These are phyloP conservation scores for Eretmochelys imbricata DNA, from an alignment of 2,113 vertebrate species.

Conservation along the genomic window DNA sequence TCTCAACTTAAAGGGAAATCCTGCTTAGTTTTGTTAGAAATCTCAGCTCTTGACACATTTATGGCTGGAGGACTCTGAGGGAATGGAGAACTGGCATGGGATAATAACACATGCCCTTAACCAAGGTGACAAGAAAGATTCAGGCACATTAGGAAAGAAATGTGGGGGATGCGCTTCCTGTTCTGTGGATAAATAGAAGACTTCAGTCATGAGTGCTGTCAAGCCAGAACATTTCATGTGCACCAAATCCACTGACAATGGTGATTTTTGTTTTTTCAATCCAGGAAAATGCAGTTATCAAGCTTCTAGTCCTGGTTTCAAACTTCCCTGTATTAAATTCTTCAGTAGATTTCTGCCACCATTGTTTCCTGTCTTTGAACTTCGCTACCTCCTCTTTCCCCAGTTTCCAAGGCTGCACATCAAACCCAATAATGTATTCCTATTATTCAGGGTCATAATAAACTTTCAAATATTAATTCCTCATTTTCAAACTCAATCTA, in stretches of 20 bases:
- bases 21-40: neutral
- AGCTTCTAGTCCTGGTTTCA: neutral
- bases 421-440: neutral
- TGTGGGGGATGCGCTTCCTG: accelerated
- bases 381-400: neutral
- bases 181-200: neutral
- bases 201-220: neutral
- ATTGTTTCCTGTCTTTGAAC: neutral
- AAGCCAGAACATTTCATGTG: neutral
- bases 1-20: neutral
- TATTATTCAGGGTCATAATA: neutral
- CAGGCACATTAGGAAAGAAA: neutral
- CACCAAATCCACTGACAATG: neutral
- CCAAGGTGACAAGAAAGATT: neutral
- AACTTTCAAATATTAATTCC: neutral
- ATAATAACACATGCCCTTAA: neutral
- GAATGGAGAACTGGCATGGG: neutral
- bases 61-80: neutral
- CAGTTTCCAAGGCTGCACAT: neutral
- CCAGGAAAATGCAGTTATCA: neutral
- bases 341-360: neutral
- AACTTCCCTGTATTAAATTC: neutral
- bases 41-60: neutral
- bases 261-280: neutral
- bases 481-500: neutral